Conservation (phyloP, 2,888 invertebrate genomes). For the Mythimna albipuncta region DNA sequence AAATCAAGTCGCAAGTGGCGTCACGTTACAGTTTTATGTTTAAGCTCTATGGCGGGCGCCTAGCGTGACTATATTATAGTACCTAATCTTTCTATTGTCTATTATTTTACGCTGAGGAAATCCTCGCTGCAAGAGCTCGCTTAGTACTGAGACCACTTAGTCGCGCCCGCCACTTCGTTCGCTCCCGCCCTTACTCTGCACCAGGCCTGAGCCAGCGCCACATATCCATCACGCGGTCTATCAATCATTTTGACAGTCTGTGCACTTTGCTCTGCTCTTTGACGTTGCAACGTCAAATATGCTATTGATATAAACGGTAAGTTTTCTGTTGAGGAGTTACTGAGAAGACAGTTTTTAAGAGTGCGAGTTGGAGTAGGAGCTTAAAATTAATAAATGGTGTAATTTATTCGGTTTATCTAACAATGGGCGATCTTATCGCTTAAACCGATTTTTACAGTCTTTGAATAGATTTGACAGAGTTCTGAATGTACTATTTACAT, state of each 20-base stretch:
- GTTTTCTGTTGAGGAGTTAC: conserved; percentile 24
- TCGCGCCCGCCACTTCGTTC: not conserved
- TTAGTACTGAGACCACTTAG: not conserved
- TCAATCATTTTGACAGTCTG: conserved; percentile 67
- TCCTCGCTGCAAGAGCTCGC: not conserved
- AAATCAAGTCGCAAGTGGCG: no score
- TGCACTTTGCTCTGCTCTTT: conserved; percentile 63
- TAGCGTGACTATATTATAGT: not conserved
- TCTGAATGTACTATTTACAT: no score
- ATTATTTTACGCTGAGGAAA: not conserved
- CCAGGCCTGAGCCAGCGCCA: conserved; percentile 15
- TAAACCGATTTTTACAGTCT: no score
- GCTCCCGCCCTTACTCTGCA: not conserved
- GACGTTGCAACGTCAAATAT: conserved; percentile 51
- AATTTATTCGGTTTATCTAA: no score
- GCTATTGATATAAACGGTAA: conserved; percentile 23
- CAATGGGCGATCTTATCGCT: no score
- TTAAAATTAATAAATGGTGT: no score
- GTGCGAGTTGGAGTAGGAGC: no score
- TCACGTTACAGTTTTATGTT: no score
- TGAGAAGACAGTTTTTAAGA: not conserved
- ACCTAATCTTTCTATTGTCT: not conserved
- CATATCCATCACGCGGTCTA: conserved; percentile 64
- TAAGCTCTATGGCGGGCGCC: not conserved
- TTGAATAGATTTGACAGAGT: no score